Evolutionary conservation across 2,113 vertebrate genomes (phyloP).

Genomic region (Cyanoramphus novaezelandiae): DNA sequence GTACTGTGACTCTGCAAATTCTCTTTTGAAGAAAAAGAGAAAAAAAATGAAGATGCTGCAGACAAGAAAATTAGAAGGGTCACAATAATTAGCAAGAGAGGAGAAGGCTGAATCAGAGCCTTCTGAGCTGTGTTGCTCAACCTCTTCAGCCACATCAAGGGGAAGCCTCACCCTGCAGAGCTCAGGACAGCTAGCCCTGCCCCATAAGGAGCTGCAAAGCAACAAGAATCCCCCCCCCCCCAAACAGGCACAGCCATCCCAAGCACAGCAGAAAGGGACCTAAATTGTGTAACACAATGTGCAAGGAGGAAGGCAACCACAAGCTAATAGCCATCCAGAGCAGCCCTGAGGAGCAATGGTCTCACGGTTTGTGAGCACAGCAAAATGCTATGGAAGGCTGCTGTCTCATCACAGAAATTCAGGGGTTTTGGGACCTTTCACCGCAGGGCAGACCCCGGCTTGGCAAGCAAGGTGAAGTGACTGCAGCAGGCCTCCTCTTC

Average conservation of each 20-base stretch:
- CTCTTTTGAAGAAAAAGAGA: neutral
- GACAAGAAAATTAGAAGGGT: slow-evolving; percentile 39
- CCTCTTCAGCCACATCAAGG: slow-evolving; percentile 36
- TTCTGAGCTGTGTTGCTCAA: slow-evolving; percentile 15
- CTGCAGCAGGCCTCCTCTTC: neutral
- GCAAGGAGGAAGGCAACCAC: neutral
- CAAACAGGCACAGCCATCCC: fast-evolving
- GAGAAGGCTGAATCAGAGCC: slow-evolving; percentile 35
- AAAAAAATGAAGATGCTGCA: neutral
- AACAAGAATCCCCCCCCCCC: neutral
- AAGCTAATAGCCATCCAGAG: neutral
- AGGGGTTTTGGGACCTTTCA: neutral
- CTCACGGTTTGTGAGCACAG: neutral
- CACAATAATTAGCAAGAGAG: neutral
- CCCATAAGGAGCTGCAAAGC: neutral
- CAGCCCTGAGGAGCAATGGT: neutral
- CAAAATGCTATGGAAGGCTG: fast-evolving
- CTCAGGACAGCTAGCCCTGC: neutral
- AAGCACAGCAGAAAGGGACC: neutral
- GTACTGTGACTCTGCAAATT: neutral
- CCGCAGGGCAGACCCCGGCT: neutral
- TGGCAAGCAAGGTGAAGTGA: neutral
- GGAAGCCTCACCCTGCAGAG: neutral
- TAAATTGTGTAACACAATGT: fast-evolving
- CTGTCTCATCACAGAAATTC: neutral